Evolutionary conservation across 2,113 vertebrate species (phyloP), one percentile per base, ranked within the genome.

Genomic region (Mus spicilegus): DNA sequence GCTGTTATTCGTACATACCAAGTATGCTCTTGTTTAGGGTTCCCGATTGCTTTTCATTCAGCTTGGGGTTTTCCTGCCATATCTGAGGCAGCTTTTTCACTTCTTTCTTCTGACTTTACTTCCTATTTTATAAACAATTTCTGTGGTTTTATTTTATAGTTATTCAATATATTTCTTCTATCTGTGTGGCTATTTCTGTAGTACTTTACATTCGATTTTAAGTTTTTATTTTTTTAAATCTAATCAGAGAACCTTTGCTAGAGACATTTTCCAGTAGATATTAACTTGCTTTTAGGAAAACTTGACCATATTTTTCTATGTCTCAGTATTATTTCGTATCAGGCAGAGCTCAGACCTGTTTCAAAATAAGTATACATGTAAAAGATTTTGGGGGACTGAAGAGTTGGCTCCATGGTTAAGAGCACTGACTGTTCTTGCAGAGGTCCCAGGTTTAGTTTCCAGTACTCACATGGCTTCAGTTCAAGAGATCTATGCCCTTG

Each of bases 301-400:
- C 28, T 89, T 90, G 87, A 19, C 49, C 87, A 69, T 76, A 24
- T 65, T 96, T 95, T 97, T 95, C 95, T 87, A 14, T 39, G 5
- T 95, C 36, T 96, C 58, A 78, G 69, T 89, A 81, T 93, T 96
- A 69, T 96, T 94, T 70, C 97, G 16, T 93, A 99, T 98, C 97
- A 99, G 98, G 72, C 98, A 99, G 96, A 99, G 98, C 87, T 98
- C 99, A 46, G 17, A 86, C 20, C 11, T 39, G 89, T 93, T 95
- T 70, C 69, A 36, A 86, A 95, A 82, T 92, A 80, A 81, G 26
- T 26, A 2, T 24, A 16, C 63, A 49, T 30, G 20, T 36, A 39
- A 54, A 72, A 72, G 30, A 63, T 42, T 61, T 82, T 39, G 36
- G 7, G 19, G n/a, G 24, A 63, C 13, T 84, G 56, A 63, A 84